Percentiles rank a stretch among this genome's conserved stretches.
Evolutionary conservation across 2,113 vertebrate species (phyloP).

Genomic region (Condylura cristata): DNA sequence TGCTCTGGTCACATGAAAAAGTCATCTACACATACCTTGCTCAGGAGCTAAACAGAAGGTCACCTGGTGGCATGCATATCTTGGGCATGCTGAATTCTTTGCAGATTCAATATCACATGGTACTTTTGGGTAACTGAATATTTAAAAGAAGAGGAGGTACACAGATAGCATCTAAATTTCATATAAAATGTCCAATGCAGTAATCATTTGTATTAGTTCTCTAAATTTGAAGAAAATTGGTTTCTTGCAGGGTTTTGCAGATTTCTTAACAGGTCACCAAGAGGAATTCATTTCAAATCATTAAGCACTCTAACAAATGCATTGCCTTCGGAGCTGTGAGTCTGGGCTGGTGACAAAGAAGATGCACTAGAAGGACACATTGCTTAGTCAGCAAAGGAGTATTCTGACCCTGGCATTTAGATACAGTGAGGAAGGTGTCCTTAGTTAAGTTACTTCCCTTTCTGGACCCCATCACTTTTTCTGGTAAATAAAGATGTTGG

Average conservation of each 20-base stretch:
- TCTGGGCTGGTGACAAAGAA: background rate
- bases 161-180: background rate
- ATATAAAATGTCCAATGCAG: background rate
- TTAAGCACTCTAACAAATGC: background rate
- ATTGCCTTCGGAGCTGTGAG: background rate
- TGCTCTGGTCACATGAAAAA: background rate
- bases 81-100: background rate
- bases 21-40: background rate
- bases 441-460: background rate
- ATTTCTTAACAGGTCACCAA: background rate
- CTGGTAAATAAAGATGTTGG: constrained; percentile 39
- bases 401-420: background rate
- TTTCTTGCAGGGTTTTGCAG: background rate
- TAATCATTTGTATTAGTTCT: constrained; percentile 19
- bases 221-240: constrained; percentile 7
- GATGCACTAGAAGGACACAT: background rate
- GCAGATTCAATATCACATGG: background rate
- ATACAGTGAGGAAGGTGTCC: background rate
- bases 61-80: background rate
- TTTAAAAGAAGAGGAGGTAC: background rate
- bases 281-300: constrained; percentile 16
- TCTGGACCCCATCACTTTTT: background rate
- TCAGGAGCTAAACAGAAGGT: background rate
- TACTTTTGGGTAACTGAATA: background rate
- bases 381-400: background rate